Evolutionary conservation across 2,113 vertebrate genomes (phyloP).

Genomic region (Sturnus vulgaris): DNA sequence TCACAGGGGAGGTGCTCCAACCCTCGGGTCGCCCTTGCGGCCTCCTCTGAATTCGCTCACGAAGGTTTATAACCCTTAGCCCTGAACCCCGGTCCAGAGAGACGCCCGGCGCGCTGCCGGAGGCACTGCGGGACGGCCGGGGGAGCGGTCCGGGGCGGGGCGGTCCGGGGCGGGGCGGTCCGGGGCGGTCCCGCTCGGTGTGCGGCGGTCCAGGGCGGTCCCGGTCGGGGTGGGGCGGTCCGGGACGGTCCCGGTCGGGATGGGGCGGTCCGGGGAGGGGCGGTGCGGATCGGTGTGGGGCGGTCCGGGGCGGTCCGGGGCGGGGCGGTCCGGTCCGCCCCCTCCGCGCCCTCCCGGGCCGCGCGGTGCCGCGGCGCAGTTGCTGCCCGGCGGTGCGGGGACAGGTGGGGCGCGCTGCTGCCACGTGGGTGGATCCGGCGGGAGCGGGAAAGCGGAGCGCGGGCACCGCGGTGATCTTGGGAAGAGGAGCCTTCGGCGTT

Average conservation of each 20-base stretch:
- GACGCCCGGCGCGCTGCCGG: neutral
- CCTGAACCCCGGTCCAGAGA: fast-evolving
- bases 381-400: neutral
- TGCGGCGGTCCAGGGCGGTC: no score
- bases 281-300: no score
- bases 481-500: neutral
- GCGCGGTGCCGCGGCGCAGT: neutral
- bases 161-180: no score
- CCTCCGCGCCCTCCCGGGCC: neutral
- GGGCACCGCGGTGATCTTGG: fast-evolving
- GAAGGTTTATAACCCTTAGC: neutral
- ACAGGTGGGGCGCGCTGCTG: neutral
- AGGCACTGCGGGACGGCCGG: neutral
- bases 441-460: neutral
- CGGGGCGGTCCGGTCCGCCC: neutral
- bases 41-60: neutral
- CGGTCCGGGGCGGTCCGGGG: no score
- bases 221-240: no score
- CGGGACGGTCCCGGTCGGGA: no score
- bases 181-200: no score
- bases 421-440: neutral
- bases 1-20: neutral
- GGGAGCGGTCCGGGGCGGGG: no score
- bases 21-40: neutral
- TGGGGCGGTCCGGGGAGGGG: no score